Evolutionary conservation across 30 jellyfish, hydroid and myxozoan genomes (phyloP), one percentile per base, ranked within the genome.

Genomic region (Pelagia noctiluca): DNA sequence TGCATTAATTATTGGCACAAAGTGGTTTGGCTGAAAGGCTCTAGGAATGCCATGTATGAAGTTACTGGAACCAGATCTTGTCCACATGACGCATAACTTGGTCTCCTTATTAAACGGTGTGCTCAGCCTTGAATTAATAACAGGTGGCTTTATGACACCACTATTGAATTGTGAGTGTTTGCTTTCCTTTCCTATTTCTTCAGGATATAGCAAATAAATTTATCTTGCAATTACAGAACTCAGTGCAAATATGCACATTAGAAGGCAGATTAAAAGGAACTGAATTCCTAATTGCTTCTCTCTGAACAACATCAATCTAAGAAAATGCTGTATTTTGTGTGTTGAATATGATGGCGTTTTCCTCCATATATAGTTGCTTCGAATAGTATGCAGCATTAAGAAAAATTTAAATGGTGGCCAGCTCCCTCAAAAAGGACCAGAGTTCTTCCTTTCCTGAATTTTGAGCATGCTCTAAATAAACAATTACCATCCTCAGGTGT

Each of bases 21-120:
- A 71, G 42, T 71, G 84, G 70, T 71, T 71, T 2, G 84, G 84
- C 46, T 34, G 36, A 71, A 38, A 26, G 23, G 36, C 76, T 36
- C 42, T 23, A 18, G 36, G 1, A 35, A 71, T 48, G 10, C 84
- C 84, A 21, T 71, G 78, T 42, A 38, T 38, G 29, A 71, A 71
- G 42, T 29, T 71, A 7, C 0, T 36, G 70, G 35, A 34, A 38
- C 84, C 84, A 38, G 76, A 18, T 38, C 21, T 71, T 71, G 84
- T 36, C 84, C 84, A 71, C 84, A 67, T 22, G 2, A 67, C 12
- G 5, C 22, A 18, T 18, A 67, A 10, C 31, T 67, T 25, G 22
- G 54, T 38, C 78, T 65, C 78, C 21, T 24, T 26, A 25, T 25
- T 65, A 24, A 32, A 32, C 0, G 21, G 21, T 18, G 70, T 48